Conservation (phyloP, 2,888 invertebrate species). For the Lysandra bellargus region DNA sequence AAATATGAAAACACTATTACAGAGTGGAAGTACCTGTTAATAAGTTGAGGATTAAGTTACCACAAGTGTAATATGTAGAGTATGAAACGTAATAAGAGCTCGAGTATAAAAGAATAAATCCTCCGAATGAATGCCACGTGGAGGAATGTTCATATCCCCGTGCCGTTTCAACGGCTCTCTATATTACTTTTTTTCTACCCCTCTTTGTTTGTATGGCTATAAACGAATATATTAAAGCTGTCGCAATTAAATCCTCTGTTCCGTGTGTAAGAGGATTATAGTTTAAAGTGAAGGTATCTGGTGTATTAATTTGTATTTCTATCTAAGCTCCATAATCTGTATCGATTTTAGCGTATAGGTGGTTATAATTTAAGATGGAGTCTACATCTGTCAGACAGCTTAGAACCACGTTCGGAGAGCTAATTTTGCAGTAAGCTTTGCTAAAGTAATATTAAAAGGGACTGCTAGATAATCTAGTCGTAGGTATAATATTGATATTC, state of each 20-base stretch:
- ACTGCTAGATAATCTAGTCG: neutral
- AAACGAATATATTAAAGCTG: slow-evolving; percentile 20
- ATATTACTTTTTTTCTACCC: slow-evolving; percentile 18
- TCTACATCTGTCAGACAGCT: neutral
- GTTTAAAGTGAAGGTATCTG: neutral
- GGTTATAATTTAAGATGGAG: slow-evolving; percentile 1
- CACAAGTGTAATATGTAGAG: slow-evolving; percentile 14
- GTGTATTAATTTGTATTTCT: slow-evolving; percentile 13
- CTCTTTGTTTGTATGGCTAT: slow-evolving; percentile 19
- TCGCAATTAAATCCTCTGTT: neutral
- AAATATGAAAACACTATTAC: neutral
- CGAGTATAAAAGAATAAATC: slow-evolving; percentile 19
- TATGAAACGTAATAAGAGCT: slow-evolving; percentile 19
- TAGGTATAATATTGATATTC: neutral
- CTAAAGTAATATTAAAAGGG: neutral
- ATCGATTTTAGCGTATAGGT: slow-evolving; percentile 3
- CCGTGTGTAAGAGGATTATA: neutral
- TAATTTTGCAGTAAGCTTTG: neutral
- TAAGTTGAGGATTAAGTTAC: slow-evolving; percentile 15
- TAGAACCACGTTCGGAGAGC: neutral
- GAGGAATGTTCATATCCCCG: slow-evolving; percentile 17
- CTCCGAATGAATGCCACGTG: slow-evolving; percentile 19
- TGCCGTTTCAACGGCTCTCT: slow-evolving; percentile 5
- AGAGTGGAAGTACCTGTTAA: neutral
- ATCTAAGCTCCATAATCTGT: slow-evolving; percentile 1